Conservation (phyloP, 2,797 vertebrate genomes). For the Siniperca undulata region DNA sequence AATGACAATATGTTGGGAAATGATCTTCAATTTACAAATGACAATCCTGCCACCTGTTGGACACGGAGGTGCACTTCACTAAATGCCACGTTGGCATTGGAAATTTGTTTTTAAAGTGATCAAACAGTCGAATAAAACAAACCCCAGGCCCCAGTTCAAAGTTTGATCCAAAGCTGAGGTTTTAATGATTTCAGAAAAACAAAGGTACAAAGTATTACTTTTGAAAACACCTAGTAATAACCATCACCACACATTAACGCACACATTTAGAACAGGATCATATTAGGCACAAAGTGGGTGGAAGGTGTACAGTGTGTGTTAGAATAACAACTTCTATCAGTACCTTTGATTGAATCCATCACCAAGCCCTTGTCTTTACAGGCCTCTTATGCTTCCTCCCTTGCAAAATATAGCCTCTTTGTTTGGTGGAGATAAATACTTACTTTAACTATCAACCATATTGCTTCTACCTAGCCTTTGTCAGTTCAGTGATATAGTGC, state of each 20-base stretch:
- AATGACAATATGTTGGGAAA: background rate
- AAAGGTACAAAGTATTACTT: conserved; percentile 78
- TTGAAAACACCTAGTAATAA: conserved; percentile 64
- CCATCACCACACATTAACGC: conserved; percentile 58
- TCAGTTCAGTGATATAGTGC: conserved; percentile 46
- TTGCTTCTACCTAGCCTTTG: conserved; percentile 37
- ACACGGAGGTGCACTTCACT: conserved; percentile 21
- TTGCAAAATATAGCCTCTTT: conserved; percentile 36
- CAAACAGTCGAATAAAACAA: conserved; percentile 26
- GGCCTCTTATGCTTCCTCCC: conserved; percentile 70
- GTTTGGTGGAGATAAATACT: conserved; percentile 31
- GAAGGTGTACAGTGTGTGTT: conserved; percentile 70
- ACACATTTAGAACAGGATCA: conserved; percentile 70
- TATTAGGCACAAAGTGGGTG: conserved; percentile 85
- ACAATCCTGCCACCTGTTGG: conserved; percentile 66
- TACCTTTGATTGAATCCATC: conserved; percentile 51
- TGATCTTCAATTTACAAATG: background rate
- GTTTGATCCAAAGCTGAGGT: conserved; percentile 71
- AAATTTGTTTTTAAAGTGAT: background rate
- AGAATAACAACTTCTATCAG: conserved; percentile 51
- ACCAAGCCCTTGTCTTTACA: conserved; percentile 50
- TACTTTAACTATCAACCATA: conserved; percentile 23
- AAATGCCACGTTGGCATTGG: background rate
- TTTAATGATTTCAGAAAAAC: conserved; percentile 84
- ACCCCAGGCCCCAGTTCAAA: conserved; percentile 34